phyloP scores from a whole-genome alignment of 1,140 invertebrate species.

The Aphelenchoides besseyi region DNA sequence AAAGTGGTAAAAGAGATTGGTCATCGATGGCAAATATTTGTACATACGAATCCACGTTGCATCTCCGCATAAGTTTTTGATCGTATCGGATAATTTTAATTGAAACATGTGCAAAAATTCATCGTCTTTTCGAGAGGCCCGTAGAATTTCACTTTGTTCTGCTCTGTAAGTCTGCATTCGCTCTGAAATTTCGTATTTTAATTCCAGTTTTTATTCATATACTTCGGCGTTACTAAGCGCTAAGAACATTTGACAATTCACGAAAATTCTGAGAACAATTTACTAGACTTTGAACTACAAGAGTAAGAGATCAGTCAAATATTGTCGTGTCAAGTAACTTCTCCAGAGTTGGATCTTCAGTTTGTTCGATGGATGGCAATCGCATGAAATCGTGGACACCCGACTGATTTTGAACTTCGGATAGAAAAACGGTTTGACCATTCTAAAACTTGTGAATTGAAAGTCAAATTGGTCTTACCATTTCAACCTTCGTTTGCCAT shows the following conservation, averaged over 20 bases:
- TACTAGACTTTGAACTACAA: too few relatives aligned
- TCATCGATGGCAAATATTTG: constrained; percentile 33
- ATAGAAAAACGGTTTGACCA: constrained; percentile 25
- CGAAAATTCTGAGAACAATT: too few relatives aligned
- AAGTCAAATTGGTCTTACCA: neutral
- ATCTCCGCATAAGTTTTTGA: constrained; percentile 35
- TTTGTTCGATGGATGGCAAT: constrained; percentile 15
- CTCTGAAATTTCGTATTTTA: neutral
- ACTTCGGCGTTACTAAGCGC: too few relatives aligned
- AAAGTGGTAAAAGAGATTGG: constrained; percentile 41
- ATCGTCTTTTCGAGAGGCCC: neutral
- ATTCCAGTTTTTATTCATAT: too few relatives aligned
- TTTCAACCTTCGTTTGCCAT: constrained; percentile 28
- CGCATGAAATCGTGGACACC: constrained; percentile 52
- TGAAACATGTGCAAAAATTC: constrained; percentile 19
- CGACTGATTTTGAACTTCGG: constrained; percentile 49
- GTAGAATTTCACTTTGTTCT: constrained; percentile 13
- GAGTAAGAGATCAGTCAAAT: too few relatives aligned
- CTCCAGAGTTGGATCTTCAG: neutral
- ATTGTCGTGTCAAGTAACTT: neutral
- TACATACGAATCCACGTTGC: constrained; percentile 41
- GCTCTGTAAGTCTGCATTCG: neutral
- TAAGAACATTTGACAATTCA: too few relatives aligned
- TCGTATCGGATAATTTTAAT: constrained; percentile 24
- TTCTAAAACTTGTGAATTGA: constrained; percentile 17